A percentile compares a stretch with the other conserved stretches of the same genome.
phyloP scores from a whole-genome alignment of 2,113 vertebrate species.

The Salminus brasiliensis region DNA sequence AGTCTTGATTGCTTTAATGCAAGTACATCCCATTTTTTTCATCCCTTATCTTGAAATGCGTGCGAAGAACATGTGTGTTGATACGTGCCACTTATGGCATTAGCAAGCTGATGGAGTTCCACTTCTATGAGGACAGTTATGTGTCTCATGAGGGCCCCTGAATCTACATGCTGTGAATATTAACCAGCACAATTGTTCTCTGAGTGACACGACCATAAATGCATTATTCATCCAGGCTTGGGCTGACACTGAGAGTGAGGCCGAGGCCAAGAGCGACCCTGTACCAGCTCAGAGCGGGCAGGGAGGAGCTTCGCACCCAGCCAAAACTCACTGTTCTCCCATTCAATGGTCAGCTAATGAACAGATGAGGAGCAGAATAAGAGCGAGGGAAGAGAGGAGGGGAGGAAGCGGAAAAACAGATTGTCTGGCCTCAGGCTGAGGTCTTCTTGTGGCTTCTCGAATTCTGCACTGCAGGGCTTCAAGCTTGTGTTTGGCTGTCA shows the following conservation, averaged over 20 bases:
- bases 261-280: conserved; percentile 23
- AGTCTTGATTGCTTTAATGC: no score
- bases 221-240: conserved; percentile 55
- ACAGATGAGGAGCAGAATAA: conserved; percentile 55
- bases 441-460: conserved; percentile 61
- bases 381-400: conserved; percentile 40
- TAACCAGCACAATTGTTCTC: conserved; percentile 58
- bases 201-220: conserved; percentile 47
- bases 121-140: conserved; percentile 37
- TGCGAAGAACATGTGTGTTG: not conserved
- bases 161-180: conserved; percentile 59
- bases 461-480: conserved; percentile 68
- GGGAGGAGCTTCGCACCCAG: conserved; percentile 19
- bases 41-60: not conserved
- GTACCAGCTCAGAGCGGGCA: conserved; percentile 11
- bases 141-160: conserved; percentile 41
- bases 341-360: conserved; percentile 57
- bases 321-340: conserved; percentile 13
- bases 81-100: conserved; percentile 17
- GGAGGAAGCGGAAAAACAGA: conserved; percentile 61
- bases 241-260: conserved; percentile 42
- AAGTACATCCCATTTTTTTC: conserved; percentile 20
- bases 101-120: conserved; percentile 15
- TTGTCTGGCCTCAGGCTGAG: conserved; percentile 60
- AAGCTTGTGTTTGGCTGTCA: conserved; percentile 51